Conservation (phyloP, 2,797 vertebrate species). For the Sebastes nivosus region DNA sequence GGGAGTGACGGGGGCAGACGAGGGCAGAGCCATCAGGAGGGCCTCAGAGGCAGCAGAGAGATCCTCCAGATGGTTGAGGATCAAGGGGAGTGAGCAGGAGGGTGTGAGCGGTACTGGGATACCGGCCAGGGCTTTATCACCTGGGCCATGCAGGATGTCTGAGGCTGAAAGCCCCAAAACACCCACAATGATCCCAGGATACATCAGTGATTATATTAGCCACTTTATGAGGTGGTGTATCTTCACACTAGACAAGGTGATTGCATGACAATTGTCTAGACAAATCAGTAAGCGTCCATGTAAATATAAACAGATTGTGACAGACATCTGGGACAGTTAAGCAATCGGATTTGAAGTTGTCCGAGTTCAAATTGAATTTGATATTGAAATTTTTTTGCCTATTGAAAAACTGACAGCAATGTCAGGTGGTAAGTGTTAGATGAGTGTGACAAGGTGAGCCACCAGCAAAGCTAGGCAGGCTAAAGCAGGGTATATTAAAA, state of each 20-base stretch:
- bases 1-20: too few species aligned
- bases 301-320: not conserved
- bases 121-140: conserved; percentile 26
- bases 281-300: not conserved
- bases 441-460: not conserved
- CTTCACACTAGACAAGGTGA: not conserved
- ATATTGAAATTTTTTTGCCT: not conserved
- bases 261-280: not conserved
- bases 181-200: not conserved
- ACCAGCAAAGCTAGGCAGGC: not conserved
- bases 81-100: conserved; percentile 26
- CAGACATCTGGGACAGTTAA: not conserved
- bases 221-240: not conserved
- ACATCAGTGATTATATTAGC: not conserved
- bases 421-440: not conserved
- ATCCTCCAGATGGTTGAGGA: conserved; percentile 47
- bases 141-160: conserved; percentile 11
- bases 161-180: conserved; percentile 11
- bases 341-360: not conserved
- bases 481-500: not conserved
- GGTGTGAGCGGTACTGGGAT: conserved; percentile 24
- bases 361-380: not conserved
- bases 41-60: conserved; percentile 12
- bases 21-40: conserved; percentile 23
- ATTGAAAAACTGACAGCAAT: not conserved